These are phyloP conservation scores for Zaprionus inermis DNA, from an alignment of 1,140 invertebrate species.

Conservation along the genomic window DNA sequence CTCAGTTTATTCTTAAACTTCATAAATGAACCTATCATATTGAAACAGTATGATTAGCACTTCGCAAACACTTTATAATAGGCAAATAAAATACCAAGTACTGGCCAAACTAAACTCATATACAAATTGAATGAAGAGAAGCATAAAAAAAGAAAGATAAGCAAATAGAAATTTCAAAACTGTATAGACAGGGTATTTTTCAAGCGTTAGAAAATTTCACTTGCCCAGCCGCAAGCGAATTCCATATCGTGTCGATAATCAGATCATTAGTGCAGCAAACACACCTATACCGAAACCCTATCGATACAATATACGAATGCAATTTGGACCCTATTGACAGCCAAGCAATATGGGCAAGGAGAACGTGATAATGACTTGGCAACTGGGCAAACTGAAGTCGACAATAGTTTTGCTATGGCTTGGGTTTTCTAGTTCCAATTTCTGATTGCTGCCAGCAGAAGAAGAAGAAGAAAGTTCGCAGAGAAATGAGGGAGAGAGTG, in stretches of 20 bases:
- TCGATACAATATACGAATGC: background rate
- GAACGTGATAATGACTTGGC: slow-evolving; percentile 4
- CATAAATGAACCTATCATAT: no score
- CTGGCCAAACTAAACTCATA: no score
- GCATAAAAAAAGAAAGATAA: no score
- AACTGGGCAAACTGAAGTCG: background rate
- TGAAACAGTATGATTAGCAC: no score
- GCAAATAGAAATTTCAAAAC: no score
- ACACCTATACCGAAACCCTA: background rate
- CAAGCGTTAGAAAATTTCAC: no score
- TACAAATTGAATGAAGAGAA: no score
- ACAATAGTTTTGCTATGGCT: slow-evolving; percentile 6
- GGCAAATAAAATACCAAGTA: no score
- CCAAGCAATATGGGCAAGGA: background rate
- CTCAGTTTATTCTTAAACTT: no score
- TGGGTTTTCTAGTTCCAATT: slow-evolving; percentile 1
- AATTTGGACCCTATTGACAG: background rate
- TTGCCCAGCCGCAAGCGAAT: no score
- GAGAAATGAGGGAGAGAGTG: background rate
- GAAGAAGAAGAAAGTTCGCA: background rate
- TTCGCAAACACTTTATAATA: no score
- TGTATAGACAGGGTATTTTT: no score
- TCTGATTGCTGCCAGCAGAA: background rate
- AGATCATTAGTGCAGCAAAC: background rate
- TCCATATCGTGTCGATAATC: background rate